phyloP scores from a whole-genome alignment of 2,113 vertebrate species.

The Ceyx melanurus region DNA sequence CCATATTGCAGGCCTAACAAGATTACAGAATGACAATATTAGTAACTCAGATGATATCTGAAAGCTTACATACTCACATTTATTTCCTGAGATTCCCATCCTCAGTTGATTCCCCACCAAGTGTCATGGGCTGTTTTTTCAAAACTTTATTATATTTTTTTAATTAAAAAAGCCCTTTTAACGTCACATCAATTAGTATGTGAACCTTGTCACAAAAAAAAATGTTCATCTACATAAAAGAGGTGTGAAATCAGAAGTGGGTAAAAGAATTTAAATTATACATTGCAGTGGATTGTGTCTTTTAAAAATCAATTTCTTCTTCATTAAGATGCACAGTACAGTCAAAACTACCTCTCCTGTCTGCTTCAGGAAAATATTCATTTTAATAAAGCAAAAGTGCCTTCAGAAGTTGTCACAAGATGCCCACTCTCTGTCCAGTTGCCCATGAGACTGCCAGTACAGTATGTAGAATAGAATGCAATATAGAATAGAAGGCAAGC shows the following conservation, averaged over 20 bases:
- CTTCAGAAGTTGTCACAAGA: neutral
- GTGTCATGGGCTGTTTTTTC: neutral
- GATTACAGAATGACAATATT: neutral
- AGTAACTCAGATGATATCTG: neutral
- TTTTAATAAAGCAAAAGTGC: neutral
- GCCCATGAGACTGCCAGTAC: neutral
- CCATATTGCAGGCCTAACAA: neutral
- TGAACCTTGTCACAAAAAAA: neutral
- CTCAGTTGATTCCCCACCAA: neutral
- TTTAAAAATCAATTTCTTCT: neutral
- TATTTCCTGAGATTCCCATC: neutral
- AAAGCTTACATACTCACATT: neutral
- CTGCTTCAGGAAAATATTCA: neutral
- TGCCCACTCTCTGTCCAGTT: neutral
- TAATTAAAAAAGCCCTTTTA: neutral
- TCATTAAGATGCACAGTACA: neutral
- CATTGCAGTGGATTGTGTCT: neutral
- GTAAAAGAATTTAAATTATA: neutral
- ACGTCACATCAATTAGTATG: neutral
- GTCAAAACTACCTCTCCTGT: neutral
- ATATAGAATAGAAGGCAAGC: neutral
- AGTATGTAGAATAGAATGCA: neutral
- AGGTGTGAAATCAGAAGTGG: neutral
- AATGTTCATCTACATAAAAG: neutral
- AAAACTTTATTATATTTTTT: neutral